Evolutionary conservation across 1,140 invertebrate genomes (phyloP).

Genomic region (Delia radicum): DNA sequence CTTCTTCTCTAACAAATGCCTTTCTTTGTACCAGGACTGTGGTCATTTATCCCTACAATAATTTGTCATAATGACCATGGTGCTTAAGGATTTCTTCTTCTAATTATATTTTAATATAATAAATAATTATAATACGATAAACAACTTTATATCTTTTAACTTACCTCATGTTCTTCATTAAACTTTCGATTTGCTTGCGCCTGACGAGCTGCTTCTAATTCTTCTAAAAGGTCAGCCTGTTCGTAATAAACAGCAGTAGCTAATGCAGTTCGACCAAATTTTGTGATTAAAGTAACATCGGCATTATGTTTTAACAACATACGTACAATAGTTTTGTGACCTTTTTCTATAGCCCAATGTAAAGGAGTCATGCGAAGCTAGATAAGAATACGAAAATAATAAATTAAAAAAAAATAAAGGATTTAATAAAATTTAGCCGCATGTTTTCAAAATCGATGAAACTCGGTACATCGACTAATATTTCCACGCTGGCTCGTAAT

Average conservation of each 20-base stretch:
- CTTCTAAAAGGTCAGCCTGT: constrained; percentile 49
- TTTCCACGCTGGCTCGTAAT: no score
- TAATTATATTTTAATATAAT: no score
- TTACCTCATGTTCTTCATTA: constrained; percentile 49
- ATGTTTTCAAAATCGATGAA: no score
- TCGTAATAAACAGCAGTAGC: constrained; percentile 64
- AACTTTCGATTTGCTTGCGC: constrained; percentile 41
- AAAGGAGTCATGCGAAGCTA: constrained; percentile 90
- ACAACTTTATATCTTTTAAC: no score
- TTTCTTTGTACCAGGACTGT: no score
- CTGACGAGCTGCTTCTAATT: constrained; percentile 44
- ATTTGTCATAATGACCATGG: no score
- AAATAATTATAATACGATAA: no score
- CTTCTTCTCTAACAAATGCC: no score
- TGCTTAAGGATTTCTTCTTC: no score
- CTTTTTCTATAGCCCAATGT: constrained; percentile 90
- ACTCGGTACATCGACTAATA: no score
- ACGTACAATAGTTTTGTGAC: constrained; percentile 70
- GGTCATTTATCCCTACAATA: no score
- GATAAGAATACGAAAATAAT: constrained; percentile 26
- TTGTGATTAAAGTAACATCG: constrained; percentile 67
- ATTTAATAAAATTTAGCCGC: no score
- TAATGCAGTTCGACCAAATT: constrained; percentile 83
- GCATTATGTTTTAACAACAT: constrained; percentile 74
- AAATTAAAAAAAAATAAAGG: background rate